Evolutionary conservation across 2,888 invertebrate species (phyloP), one percentile per base, ranked within the genome.

Genomic region (Allygus modestus): DNA sequence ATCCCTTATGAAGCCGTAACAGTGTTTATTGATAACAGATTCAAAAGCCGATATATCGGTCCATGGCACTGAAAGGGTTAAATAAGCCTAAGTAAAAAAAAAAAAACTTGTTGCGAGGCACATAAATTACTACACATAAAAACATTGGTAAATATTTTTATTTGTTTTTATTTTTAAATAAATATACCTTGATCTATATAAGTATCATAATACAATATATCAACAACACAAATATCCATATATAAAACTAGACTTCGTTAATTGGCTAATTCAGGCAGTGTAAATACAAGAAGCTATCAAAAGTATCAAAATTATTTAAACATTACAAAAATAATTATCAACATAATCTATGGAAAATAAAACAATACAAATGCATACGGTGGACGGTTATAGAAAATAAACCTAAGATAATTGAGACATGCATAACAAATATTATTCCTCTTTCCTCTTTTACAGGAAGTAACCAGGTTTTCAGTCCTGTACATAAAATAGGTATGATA

Each of bases 171-270:
- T 11, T 51, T 58, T 58, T 23, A 65, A n/a, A 65, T 65, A 65
- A 28, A 65, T 65, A 65, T 65, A 65, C 65, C 65, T 65, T 31
- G 28, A 28, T 65, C 65, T 65, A 65, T 58, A 58, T 65, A 65
- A 28, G 65, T 65, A 65, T 54, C 26, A 28, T 65, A 28, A 65
- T 65, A 65, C 20, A 58, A 65, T 65, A 65, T 65, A 58, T 65
- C 31, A 65, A 65, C 65, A 65, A 65, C 12, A 65, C 31, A 31
- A 65, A 65, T 65, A 65, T 65, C 31, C 65, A 65, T 65, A 65
- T 65, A 65, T 31, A 65, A 65, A 65, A 65, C 65, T 65, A 65
- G 9, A 28, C 23, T 20, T 23, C 58, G n/a, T 17, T 65, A 65
- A 5, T 65, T 65, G 65, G 65, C 65, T 28, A 15, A 17, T 65